Evolutionary conservation across 2,113 vertebrate genomes (phyloP).

Genomic region (Crotophaga sulcirostris): DNA sequence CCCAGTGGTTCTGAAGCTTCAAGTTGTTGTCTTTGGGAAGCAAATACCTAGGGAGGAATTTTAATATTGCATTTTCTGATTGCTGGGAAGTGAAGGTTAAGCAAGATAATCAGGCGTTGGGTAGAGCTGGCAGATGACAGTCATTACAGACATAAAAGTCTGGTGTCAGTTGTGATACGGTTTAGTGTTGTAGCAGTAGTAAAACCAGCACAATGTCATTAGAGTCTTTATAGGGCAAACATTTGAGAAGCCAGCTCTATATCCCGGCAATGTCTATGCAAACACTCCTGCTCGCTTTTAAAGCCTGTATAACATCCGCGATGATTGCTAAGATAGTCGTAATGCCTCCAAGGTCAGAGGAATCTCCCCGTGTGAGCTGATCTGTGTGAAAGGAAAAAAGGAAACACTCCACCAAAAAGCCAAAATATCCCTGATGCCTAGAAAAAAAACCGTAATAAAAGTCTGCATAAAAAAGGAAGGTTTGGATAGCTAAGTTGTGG

Average conservation of each 20-base stretch:
- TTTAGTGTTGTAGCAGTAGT: neutral
- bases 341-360: constrained; percentile 34
- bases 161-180: neutral
- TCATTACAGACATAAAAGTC: neutral
- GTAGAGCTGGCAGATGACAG: neutral
- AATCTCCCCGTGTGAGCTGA: neutral
- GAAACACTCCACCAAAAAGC: neutral
- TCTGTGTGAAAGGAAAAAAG: neutral
- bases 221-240: constrained; percentile 38
- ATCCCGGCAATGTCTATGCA: neutral
- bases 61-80: neutral
- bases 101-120: neutral
- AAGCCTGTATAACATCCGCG: neutral
- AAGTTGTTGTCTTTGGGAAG: neutral
- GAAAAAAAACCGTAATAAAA: neutral
- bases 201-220: constrained; percentile 21
- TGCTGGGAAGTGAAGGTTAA: constrained; percentile 12
- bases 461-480: neutral
- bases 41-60: neutral
- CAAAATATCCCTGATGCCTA: neutral
- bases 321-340: neutral
- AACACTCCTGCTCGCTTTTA: constrained; percentile 21
- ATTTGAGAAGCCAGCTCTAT: neutral
- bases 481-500: neutral
- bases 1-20: rapidly evolving